Percentiles rank a stretch among this genome's conserved stretches.
These are phyloP conservation scores for Epinephelus fuscoguttatus DNA, from an alignment of 2,113 vertebrate species.

Conservation along the genomic window DNA sequence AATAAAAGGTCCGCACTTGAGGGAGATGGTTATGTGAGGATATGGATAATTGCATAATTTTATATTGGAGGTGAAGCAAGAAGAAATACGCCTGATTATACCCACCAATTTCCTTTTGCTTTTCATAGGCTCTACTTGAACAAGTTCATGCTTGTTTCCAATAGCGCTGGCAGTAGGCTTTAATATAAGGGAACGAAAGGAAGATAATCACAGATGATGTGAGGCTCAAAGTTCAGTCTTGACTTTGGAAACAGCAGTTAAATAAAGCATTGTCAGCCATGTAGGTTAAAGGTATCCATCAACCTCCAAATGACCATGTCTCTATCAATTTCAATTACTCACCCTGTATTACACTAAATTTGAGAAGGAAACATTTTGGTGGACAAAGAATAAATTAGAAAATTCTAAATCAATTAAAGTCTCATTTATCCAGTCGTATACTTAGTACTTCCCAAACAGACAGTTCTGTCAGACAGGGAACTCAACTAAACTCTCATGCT, in stretches of 20 bases:
- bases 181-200: not conserved
- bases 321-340: too few relatives aligned
- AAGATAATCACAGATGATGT: not conserved
- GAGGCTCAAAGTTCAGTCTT: not conserved
- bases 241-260: not conserved
- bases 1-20: not conserved
- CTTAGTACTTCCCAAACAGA: too few relatives aligned
- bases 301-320: too few relatives aligned
- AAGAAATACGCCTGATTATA: not conserved
- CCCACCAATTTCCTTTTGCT: not conserved
- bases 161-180: not conserved
- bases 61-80: not conserved
- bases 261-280: too few relatives aligned
- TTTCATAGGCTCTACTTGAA: not conserved
- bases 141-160: not conserved
- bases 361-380: too few relatives aligned
- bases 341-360: too few relatives aligned
- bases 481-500: too few relatives aligned
- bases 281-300: too few relatives aligned
- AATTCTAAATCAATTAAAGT: too few relatives aligned
- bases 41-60: conserved; percentile 4
- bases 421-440: too few relatives aligned
- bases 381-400: too few relatives aligned
- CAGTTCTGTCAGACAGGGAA: too few relatives aligned
- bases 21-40: not conserved